These are phyloP conservation scores for Sternarchorhynchus goeldii DNA, from an alignment of 2,797 vertebrate species.

Conservation along the genomic window DNA sequence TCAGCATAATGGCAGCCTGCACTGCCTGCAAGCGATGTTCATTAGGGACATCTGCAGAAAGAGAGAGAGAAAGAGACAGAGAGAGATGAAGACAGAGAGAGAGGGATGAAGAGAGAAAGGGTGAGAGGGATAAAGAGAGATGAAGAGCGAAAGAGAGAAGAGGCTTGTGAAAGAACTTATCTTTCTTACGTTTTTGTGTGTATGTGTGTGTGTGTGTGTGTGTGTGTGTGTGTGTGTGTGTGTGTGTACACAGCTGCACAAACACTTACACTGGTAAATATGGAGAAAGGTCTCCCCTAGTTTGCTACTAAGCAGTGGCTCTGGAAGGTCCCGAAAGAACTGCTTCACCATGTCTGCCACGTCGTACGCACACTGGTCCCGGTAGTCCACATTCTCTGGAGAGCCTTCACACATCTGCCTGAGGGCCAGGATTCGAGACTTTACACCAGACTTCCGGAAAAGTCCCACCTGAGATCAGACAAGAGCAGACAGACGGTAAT, in stretches of 20 bases:
- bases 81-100: not conserved
- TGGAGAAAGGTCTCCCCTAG: slow-evolving; percentile 98
- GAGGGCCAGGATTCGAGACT: slow-evolving; percentile 93
- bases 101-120: not conserved
- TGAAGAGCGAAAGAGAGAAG: not conserved
- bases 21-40: slow-evolving; percentile 92
- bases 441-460: slow-evolving; percentile 97
- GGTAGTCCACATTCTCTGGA: slow-evolving; percentile 89
- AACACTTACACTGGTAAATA: slow-evolving; percentile 92
- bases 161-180: slow-evolving; percentile 17
- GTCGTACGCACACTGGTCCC: slow-evolving; percentile 95
- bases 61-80: not conserved
- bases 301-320: slow-evolving; percentile 95
- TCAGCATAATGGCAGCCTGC: slow-evolving; percentile 92
- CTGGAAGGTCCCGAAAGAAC: slow-evolving; percentile 95
- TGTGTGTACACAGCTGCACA: not conserved
- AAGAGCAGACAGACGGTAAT: not conserved
- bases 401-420: slow-evolving; percentile 93
- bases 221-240: slow-evolving; percentile 39
- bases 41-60: slow-evolving; percentile 88
- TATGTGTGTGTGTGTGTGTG: slow-evolving; percentile 32
- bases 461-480: slow-evolving; percentile 84
- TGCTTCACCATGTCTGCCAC: slow-evolving; percentile 99
- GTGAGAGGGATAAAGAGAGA: too few relatives aligned
- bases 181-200: not conserved